Evolutionary conservation across 1,140 invertebrate genomes (phyloP).

Genomic region (Chlorops oryzae): DNA sequence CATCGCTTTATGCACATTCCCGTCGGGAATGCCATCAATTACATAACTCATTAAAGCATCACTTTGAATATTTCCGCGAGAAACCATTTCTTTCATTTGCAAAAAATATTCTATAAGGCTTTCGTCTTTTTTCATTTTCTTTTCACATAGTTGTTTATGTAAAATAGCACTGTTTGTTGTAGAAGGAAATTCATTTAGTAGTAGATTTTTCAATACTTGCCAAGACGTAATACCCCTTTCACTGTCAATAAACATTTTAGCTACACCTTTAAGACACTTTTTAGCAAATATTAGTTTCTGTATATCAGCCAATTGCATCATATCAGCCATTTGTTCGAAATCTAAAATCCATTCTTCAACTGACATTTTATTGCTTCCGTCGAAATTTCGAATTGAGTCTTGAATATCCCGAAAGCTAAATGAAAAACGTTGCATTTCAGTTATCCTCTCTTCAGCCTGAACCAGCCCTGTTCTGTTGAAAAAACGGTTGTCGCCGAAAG

Average conservation of each 20-base stretch:
- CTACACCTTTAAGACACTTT: not conserved
- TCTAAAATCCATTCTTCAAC: not conserved
- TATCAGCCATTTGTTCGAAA: not conserved
- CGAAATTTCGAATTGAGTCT: constrained; percentile 1
- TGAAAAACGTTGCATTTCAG: too few species aligned
- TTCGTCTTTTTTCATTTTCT: not conserved
- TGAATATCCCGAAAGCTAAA: not conserved
- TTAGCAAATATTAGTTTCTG: not conserved
- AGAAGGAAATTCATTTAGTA: not conserved
- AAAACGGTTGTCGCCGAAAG: too few species aligned
- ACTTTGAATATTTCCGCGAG: not conserved
- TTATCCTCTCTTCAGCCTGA: too few species aligned
- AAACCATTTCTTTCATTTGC: not conserved
- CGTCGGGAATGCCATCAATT: too few species aligned
- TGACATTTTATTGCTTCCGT: not conserved
- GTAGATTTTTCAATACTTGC: not conserved
- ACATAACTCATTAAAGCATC: not conserved
- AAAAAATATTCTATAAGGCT: not conserved
- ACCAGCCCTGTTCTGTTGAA: too few species aligned
- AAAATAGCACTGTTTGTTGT: not conserved
- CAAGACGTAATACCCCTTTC: not conserved
- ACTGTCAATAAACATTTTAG: not conserved
- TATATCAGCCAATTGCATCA: not conserved
- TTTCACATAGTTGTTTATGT: not conserved
- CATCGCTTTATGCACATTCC: too few species aligned